phyloP scores from a whole-genome alignment of 2,797 vertebrate genomes.

The Hemitrygon akajei region DNA sequence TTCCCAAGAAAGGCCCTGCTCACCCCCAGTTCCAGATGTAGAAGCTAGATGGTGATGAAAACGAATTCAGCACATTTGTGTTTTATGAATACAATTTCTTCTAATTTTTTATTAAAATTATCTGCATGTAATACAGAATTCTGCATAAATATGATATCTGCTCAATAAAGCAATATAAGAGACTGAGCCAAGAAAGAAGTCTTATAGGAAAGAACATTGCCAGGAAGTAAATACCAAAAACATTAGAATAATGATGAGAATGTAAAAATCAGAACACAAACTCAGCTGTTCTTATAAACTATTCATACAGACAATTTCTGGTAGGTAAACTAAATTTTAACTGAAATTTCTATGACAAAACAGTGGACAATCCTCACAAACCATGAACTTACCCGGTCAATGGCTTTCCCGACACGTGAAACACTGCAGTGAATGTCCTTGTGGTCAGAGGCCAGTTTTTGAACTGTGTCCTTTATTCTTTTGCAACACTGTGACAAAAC shows the following conservation, averaged over 20 bases:
- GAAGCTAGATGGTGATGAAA: too few species aligned
- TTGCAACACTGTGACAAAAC: slow-evolving; percentile 75
- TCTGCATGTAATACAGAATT: too few species aligned
- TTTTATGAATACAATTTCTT: too few species aligned
- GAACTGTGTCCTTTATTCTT: slow-evolving; percentile 74
- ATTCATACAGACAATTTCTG: background rate
- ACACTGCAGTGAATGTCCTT: slow-evolving; percentile 78
- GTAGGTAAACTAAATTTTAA: background rate
- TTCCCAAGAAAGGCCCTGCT: too few species aligned
- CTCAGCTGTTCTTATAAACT: background rate
- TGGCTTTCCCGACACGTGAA: slow-evolving; percentile 74
- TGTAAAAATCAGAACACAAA: background rate
- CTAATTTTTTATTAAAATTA: too few species aligned
- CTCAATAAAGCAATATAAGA: background rate
- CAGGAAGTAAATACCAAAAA: background rate
- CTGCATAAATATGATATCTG: background rate
- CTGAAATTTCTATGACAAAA: background rate
- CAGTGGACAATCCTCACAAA: background rate
- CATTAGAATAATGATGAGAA: background rate
- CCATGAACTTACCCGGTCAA: slow-evolving; percentile 64
- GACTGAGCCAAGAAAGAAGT: background rate
- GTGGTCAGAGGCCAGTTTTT: slow-evolving; percentile 71
- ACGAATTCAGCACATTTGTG: too few species aligned
- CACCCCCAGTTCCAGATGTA: too few species aligned
- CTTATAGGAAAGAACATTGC: background rate